These are phyloP conservation scores for Melanerpes aurifrons DNA, from an alignment of 2,113 vertebrate genomes.

Conservation along the genomic window DNA sequence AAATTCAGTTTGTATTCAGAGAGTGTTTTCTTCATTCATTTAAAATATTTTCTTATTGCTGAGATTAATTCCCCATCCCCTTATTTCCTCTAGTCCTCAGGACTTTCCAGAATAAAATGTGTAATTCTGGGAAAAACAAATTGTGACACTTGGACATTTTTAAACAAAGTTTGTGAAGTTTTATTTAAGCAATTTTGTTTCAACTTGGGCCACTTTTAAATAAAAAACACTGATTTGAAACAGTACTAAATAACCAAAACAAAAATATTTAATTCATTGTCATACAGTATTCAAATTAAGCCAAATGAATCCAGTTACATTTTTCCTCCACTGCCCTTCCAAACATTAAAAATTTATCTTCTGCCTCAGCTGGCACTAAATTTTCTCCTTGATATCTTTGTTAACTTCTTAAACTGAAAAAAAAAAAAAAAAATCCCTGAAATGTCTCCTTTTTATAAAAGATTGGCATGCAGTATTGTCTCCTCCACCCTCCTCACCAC, in stretches of 20 bases:
- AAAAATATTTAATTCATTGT: background rate
- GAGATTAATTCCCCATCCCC: background rate
- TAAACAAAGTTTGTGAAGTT: background rate
- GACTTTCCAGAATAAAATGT: background rate
- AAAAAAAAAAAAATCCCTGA: background rate
- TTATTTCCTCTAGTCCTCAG: background rate
- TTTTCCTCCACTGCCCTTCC: background rate
- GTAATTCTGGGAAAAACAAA: background rate
- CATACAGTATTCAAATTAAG: background rate
- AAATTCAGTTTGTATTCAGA: background rate
- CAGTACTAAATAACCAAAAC: background rate
- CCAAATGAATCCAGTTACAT: background rate
- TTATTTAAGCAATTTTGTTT: background rate
- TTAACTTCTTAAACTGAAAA: background rate
- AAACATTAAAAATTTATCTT: background rate
- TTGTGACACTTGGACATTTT: background rate
- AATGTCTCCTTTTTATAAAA: background rate
- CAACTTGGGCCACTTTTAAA: background rate
- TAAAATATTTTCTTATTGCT: background rate
- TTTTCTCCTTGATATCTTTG: background rate
- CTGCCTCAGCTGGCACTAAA: background rate
- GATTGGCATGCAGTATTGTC: background rate
- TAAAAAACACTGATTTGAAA: conserved; percentile 13
- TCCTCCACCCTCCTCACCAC: background rate
- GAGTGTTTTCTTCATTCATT: background rate